Percentiles rank a stretch among this genome's conserved stretches.
These are phyloP conservation scores for Littorina saxatilis DNA, from an alignment of 1,140 invertebrate species.

Conservation along the genomic window DNA sequence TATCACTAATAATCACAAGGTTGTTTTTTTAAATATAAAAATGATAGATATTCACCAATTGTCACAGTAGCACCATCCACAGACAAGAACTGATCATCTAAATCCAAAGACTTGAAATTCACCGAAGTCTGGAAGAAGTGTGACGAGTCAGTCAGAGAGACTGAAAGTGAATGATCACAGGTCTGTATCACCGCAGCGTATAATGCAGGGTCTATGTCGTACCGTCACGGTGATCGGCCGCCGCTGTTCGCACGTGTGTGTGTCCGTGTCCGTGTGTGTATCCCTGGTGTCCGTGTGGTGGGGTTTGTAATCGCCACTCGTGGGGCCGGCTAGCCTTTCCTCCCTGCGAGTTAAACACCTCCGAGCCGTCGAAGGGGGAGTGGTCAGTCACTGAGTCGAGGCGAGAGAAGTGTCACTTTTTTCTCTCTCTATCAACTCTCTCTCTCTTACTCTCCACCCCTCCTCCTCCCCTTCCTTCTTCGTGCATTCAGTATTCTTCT, in stretches of 20 bases:
- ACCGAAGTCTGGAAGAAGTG: too few species aligned
- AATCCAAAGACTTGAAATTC: too few species aligned
- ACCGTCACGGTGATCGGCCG: background rate
- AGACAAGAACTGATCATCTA: too few species aligned
- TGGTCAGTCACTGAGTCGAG: constrained; percentile 19
- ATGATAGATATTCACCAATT: too few species aligned
- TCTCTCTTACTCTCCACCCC: background rate
- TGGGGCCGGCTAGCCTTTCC: background rate
- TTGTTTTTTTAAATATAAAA: too few species aligned
- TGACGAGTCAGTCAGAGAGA: too few species aligned
- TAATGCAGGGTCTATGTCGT: too few species aligned
- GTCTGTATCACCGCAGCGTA: background rate
- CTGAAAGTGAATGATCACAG: too few species aligned
- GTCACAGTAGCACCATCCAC: too few species aligned
- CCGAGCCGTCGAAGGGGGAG: background rate
- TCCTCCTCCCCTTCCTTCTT: background rate
- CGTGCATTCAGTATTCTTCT: background rate
- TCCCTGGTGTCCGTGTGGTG: too few species aligned
- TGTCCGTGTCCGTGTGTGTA: constrained; percentile 14
- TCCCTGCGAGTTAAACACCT: constrained; percentile 15
- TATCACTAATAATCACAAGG: too few species aligned
- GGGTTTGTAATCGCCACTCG: too few species aligned
- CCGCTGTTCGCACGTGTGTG: constrained; percentile 17
- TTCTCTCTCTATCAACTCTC: background rate
- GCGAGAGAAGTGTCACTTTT: constrained; percentile 35